Conservation (phyloP, 1,140 invertebrate genomes). For the Plutomurus gul region DNA sequence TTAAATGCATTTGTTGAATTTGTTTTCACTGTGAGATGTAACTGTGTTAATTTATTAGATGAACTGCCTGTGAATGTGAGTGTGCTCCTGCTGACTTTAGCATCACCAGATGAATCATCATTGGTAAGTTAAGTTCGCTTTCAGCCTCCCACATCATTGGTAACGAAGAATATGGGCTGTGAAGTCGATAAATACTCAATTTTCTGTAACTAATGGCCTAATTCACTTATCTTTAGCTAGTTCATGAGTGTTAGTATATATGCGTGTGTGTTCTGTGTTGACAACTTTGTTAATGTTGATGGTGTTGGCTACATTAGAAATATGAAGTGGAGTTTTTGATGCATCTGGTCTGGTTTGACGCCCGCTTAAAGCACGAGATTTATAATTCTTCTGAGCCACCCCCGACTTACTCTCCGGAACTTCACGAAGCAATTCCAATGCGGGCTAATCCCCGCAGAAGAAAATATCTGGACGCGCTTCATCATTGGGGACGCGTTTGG, state of each 20-base stretch:
- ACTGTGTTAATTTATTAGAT: slow-evolving; percentile 62
- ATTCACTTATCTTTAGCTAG: too few relatives aligned
- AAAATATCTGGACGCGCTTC: slow-evolving; percentile 85
- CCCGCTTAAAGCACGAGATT: slow-evolving; percentile 80
- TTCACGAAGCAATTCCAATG: slow-evolving; percentile 41
- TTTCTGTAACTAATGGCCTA: too few relatives aligned
- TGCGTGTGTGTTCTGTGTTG: too few relatives aligned
- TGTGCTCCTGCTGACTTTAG: slow-evolving; percentile 86
- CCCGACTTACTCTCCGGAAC: slow-evolving; percentile 32
- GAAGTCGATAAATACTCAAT: too few relatives aligned
- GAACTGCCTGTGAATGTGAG: slow-evolving; percentile 89
- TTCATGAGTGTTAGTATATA: too few relatives aligned
- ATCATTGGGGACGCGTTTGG: slow-evolving; percentile 87
- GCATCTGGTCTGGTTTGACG: slow-evolving; percentile 89
- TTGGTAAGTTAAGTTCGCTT: slow-evolving; percentile 81
- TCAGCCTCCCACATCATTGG: too few relatives aligned
- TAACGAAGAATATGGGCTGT: too few relatives aligned
- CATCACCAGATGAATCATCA: slow-evolving; percentile 92
- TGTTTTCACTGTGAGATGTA: neutral
- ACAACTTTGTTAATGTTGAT: neutral
- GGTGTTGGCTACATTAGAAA: slow-evolving; percentile 67
- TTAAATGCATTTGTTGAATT: neutral
- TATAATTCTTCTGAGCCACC: slow-evolving; percentile 59
- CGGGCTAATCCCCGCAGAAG: slow-evolving; percentile 64
- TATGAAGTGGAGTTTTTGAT: slow-evolving; percentile 91